Percentiles rank a stretch among this genome's conserved stretches.
Conservation (phyloP, 2,888 invertebrate genomes). For the Nowickia ferox region DNA sequence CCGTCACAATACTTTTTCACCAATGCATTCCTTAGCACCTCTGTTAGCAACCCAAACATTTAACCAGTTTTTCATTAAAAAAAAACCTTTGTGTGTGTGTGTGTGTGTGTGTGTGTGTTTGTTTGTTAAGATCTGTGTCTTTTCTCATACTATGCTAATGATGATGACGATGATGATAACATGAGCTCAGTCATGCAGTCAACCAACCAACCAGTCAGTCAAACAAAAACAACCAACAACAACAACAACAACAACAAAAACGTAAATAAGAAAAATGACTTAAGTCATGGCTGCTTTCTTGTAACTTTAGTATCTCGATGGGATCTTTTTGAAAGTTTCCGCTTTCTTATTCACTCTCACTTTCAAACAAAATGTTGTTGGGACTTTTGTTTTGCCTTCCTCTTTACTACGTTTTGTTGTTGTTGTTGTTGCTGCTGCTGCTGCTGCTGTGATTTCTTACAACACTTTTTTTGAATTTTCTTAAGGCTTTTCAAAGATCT, state of each 20-base stretch:
- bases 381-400: conserved; percentile 72
- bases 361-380: conserved; percentile 76
- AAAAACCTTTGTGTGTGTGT: background rate
- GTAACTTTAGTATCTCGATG: conserved; percentile 66
- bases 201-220: conserved; percentile 17
- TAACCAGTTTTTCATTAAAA: conserved; percentile 49
- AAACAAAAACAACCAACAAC: conserved; percentile 10
- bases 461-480: conserved; percentile 29
- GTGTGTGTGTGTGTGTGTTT: conserved; percentile 17
- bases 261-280: conserved; percentile 57
- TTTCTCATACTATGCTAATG: conserved; percentile 41
- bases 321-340: conserved; percentile 78
- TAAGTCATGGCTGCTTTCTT: conserved; percentile 65
- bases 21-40: background rate
- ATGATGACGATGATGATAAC: conserved; percentile 38
- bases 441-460: conserved; percentile 21
- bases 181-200: conserved; percentile 58
- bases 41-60: conserved; percentile 22
- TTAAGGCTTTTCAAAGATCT: background rate
- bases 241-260: conserved; percentile 9
- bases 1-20: background rate
- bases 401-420: conserved; percentile 20
- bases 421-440: background rate
- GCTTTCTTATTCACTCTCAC: conserved; percentile 83
- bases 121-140: conserved; percentile 34